phyloP scores from a whole-genome alignment of 2,113 vertebrate genomes.

The Oreotrochilus melanogaster region DNA sequence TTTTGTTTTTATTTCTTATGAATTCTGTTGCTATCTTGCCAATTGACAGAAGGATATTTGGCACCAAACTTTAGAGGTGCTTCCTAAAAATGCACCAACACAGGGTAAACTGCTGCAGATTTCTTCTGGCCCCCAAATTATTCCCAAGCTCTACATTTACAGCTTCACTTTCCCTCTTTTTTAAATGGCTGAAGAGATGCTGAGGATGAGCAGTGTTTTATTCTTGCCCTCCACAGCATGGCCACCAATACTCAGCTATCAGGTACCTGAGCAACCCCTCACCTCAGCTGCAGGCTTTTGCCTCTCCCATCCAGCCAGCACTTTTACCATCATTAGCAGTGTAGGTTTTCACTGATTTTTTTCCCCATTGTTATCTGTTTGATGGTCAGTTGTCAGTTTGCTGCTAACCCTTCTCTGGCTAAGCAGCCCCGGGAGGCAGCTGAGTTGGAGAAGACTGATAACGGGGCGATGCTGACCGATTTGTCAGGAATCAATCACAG shows the following conservation, averaged over 20 bases:
- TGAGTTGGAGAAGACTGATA: not conserved
- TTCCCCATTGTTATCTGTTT: not conserved
- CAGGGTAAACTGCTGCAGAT: not conserved
- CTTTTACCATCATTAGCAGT: not conserved
- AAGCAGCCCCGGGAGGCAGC: not conserved
- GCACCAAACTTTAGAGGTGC: not conserved
- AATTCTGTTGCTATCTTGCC: not conserved
- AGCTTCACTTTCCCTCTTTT: not conserved
- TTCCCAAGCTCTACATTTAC: not conserved
- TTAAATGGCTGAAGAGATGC: not conserved
- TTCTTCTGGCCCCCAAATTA: not conserved
- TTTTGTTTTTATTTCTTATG: not conserved
- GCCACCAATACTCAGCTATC: rapidly evolving
- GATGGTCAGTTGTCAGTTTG: not conserved
- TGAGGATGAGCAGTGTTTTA: not conserved
- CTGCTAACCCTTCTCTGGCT: not conserved
- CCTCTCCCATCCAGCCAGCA: not conserved
- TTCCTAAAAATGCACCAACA: not conserved
- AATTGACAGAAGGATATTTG: not conserved
- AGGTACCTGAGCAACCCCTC: not conserved
- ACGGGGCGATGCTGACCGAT: rapidly evolving
- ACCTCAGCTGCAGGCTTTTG: not conserved
- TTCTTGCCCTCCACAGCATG: rapidly evolving
- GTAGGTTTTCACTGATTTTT: not conserved
- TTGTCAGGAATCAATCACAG: conserved; percentile 1